Evolutionary conservation across 2,888 invertebrate genomes (phyloP).

Genomic region (Melieria picta): DNA sequence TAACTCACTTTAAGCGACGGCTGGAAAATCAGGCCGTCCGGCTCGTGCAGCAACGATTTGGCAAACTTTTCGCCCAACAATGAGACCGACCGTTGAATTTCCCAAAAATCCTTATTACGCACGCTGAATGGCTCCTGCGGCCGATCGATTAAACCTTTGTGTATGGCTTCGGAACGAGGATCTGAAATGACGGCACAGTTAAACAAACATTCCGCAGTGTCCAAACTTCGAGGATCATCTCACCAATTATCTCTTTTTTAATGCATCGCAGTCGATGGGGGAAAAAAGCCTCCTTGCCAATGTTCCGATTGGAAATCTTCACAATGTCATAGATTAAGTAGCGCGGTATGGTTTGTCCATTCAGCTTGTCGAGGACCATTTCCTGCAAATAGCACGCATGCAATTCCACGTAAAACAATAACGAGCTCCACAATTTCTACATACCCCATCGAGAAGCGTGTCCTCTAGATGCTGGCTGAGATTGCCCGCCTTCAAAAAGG

Average conservation of each 20-base stretch:
- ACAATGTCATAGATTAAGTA: conserved; percentile 96
- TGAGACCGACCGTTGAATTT: conserved; percentile 75
- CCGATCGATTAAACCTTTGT: conserved; percentile 78
- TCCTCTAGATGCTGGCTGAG: conserved; percentile 76
- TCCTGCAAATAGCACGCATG: conserved; percentile 71
- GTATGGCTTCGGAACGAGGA: conserved; percentile 78
- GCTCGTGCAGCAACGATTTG: conserved; percentile 87
- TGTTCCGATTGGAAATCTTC: conserved; percentile 78
- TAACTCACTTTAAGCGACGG: conserved; percentile 80
- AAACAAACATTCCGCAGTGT: no score
- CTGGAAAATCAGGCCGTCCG: conserved; percentile 98
- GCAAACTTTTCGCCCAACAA: conserved; percentile 87
- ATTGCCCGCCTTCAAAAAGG: conserved; percentile 82
- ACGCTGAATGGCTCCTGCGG: conserved; percentile 89
- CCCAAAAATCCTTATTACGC: conserved; percentile 92
- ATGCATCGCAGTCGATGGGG: conserved; percentile 82
- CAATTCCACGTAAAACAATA: conserved; percentile 2
- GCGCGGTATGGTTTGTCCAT: conserved; percentile 80
- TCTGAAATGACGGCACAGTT: conserved; percentile 47
- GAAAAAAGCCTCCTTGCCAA: conserved; percentile 80
- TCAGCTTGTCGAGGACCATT: conserved; percentile 92
- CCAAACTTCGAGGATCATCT: conserved; percentile 66
- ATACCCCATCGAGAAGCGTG: conserved; percentile 93
- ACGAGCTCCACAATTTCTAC: conserved; percentile 49
- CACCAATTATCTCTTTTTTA: conserved; percentile 76